Conservation (phyloP, 1,140 invertebrate genomes). For the Euschistus heros region DNA sequence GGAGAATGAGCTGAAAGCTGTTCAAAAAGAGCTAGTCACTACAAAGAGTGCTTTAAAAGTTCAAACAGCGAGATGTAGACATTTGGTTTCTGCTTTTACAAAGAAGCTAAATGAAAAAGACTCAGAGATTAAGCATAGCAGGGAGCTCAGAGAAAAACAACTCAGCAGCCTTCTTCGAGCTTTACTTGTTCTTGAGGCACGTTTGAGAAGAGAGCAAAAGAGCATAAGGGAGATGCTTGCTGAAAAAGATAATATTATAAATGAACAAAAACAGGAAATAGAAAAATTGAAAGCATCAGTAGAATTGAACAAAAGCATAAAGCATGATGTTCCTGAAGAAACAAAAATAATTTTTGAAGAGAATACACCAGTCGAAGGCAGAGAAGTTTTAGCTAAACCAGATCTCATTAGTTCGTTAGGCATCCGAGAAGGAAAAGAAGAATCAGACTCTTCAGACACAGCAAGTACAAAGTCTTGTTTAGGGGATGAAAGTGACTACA, state of each 20-base stretch:
- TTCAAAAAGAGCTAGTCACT: slow-evolving; percentile 47
- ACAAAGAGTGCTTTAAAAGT: slow-evolving; percentile 38
- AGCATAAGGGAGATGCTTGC: slow-evolving; percentile 53
- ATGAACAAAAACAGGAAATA: slow-evolving; percentile 56
- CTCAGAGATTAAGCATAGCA: slow-evolving; percentile 46
- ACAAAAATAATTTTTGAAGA: slow-evolving; percentile 37
- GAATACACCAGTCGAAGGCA: slow-evolving; percentile 40
- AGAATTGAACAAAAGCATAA: neutral
- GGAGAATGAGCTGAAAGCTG: slow-evolving; percentile 48
- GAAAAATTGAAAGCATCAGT: slow-evolving; percentile 41
- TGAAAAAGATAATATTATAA: slow-evolving; percentile 59
- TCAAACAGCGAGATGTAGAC: slow-evolving; percentile 42
- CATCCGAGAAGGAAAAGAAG: slow-evolving; percentile 23
- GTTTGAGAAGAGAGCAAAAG: slow-evolving; percentile 62
- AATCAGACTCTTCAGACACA: slow-evolving; percentile 24
- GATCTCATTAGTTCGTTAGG: slow-evolving; percentile 31
- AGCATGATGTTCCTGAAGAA: neutral
- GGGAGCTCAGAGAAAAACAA: slow-evolving; percentile 50
- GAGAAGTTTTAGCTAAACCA: slow-evolving; percentile 36
- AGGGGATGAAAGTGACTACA: slow-evolving; percentile 19
- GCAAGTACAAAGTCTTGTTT: slow-evolving; percentile 23
- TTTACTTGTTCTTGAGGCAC: slow-evolving; percentile 54
- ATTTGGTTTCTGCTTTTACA: slow-evolving; percentile 46
- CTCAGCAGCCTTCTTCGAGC: slow-evolving; percentile 54
- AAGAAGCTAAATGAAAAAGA: slow-evolving; percentile 49